phyloP scores from a whole-genome alignment of 2,113 vertebrate genomes.

The Macquaria ambigua region DNA sequence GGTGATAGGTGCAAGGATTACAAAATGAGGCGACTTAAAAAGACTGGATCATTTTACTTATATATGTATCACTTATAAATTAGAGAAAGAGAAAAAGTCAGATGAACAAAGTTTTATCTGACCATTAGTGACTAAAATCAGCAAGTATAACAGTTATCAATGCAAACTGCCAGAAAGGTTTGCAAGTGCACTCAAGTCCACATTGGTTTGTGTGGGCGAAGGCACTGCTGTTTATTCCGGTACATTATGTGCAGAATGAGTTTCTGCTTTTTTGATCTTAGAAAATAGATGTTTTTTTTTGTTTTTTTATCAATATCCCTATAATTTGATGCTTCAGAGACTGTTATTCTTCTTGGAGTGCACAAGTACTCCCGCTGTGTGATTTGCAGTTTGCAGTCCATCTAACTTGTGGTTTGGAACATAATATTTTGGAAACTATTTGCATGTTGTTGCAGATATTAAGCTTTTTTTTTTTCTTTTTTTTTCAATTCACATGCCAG shows the following conservation, averaged over 20 bases:
- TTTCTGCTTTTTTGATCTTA: background rate
- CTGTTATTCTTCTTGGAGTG: background rate
- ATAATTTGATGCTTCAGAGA: background rate
- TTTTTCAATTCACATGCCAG: background rate
- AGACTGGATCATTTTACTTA: background rate
- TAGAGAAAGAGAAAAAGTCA: no score
- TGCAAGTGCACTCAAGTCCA: background rate
- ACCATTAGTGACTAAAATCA: background rate
- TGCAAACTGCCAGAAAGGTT: background rate
- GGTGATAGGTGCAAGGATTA: background rate
- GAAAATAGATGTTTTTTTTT: conserved; percentile 5
- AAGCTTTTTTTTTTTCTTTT: background rate
- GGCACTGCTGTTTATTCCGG: background rate
- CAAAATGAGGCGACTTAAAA: background rate
- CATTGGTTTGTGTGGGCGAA: background rate
- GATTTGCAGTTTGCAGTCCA: background rate
- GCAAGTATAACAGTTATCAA: background rate
- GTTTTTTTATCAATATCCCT: background rate
- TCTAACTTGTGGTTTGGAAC: background rate
- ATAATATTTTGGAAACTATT: background rate
- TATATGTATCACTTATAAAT: background rate
- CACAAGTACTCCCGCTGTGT: background rate
- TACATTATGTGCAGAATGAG: background rate
- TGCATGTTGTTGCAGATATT: background rate
- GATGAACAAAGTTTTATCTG: background rate